Base-by-base conservation (phyloP, 2,797 vertebrate genomes). In the Ceyx erithaca region DNA sequence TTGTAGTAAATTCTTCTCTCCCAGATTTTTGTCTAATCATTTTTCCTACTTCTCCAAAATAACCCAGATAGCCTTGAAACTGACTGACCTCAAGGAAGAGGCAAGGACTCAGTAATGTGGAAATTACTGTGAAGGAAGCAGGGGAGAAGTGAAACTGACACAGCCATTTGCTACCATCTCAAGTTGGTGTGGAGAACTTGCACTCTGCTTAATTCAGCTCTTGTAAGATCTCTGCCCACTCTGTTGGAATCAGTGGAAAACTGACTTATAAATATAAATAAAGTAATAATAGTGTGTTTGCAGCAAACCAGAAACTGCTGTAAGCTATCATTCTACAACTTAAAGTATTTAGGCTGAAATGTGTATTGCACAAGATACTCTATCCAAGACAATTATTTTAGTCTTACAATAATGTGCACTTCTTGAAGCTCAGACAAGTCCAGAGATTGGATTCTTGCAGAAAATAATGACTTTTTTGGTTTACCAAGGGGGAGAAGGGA, bases 401-500 rank as follows among this genome's bases (percentile, higher is more conserved):
- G 4, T 37, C 9, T 77, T 43, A 20, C 0, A 31, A 20, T 58
- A 64, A 72, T 5, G 6, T 15, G 4, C 4, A 28, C 18, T 76
- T 57, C 21, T 37, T 45, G 73, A 69, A 77, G 69, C 35, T 41
- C 28, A 70, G 81, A 59, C 87, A 48, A 70, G 3, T 9, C 25
- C n/a, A 68, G 41, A 48, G 66, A 58, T 11, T 51, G 8, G 10
- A n/a, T 73, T 87, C 3, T 30, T 79, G 14, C 6, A 61, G 19
- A 48, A 67, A 76, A 82, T 2, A 57, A 46, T 28, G 2, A 23
- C 15, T 43, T 73, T 28, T 19, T n/a, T 52, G 19, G 30, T n/a
- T 6, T 19, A n/a, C 49, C 40, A 16, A 9, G 22, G 9, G 14
- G 7, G 8, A 16, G 10, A 7, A 3, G 3, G 14, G 9, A 1